These are phyloP conservation scores for Campoletis raptor DNA, from an alignment of 2,888 invertebrate species.

Conservation along the genomic window DNA sequence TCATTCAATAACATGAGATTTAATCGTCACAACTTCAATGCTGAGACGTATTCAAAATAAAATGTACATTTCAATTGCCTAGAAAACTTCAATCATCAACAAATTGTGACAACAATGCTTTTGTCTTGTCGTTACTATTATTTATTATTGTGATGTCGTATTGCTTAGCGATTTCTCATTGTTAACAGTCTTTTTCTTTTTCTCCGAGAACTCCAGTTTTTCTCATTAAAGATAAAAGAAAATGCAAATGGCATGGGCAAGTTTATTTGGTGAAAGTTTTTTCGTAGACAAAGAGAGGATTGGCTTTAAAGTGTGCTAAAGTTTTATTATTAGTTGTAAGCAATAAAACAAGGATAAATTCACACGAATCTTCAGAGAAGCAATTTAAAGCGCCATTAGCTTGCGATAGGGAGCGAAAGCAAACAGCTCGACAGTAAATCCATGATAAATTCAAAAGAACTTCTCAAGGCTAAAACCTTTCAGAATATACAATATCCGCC, in stretches of 20 bases:
- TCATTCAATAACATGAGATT: no score
- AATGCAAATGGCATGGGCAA: no score
- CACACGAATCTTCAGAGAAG: not conserved
- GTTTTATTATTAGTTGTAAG: not conserved
- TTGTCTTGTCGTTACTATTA: no score
- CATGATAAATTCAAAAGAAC: not conserved
- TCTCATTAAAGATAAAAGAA: no score
- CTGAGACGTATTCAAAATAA: no score
- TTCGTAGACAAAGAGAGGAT: not conserved
- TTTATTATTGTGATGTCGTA: no score
- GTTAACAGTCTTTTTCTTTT: no score
- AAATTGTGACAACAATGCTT: no score
- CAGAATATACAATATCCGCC: not conserved
- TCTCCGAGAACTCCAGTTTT: not conserved
- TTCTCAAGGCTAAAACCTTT: not conserved
- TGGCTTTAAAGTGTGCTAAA: not conserved
- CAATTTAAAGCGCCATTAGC: not conserved
- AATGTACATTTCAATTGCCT: no score
- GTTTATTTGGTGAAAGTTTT: not conserved
- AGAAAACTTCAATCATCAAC: no score
- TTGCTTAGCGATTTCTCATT: no score
- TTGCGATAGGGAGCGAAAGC: not conserved
- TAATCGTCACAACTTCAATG: no score
- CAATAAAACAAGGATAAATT: not conserved
- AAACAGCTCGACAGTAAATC: slow-evolving; percentile 3